Conservation (phyloP, 2,888 invertebrate species). For the Malthinus flaveolus region DNA sequence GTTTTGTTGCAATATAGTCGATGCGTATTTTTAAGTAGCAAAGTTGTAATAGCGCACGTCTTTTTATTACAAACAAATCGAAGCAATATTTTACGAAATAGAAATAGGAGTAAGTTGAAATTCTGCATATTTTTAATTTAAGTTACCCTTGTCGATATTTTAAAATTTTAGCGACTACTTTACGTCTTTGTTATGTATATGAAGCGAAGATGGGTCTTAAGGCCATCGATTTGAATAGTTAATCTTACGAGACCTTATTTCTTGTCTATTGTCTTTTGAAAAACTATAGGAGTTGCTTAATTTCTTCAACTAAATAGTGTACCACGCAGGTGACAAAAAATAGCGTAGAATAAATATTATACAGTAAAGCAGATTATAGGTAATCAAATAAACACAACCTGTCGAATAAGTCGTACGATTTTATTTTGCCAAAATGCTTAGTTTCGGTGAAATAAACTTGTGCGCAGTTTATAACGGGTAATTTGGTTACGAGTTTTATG, state of each 20-base stretch:
- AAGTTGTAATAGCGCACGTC: constrained; percentile 11
- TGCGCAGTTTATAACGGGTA: constrained; percentile 16
- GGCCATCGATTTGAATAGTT: no score
- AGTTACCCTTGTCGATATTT: not conserved
- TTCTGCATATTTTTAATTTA: not conserved
- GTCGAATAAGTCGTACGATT: not conserved
- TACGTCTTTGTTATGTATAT: not conserved
- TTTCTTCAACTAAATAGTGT: constrained; percentile 6
- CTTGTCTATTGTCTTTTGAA: no score
- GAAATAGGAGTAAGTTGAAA: constrained; percentile 2
- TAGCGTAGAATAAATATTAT: constrained; percentile 25
- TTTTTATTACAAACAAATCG: constrained; percentile 8
- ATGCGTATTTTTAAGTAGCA: constrained; percentile 14
- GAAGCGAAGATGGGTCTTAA: not conserved
- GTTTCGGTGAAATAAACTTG: constrained; percentile 11
- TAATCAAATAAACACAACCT: constrained; percentile 9
- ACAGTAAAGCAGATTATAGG: constrained; percentile 23
- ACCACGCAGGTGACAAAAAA: constrained; percentile 20
- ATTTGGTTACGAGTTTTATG: constrained; percentile 39
- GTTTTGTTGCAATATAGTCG: constrained; percentile 25
- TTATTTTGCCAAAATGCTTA: no score
- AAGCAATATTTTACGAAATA: constrained; percentile 17
- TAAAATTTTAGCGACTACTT: constrained; percentile 1
- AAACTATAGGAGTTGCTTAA: no score
- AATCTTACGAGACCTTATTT: no score